These are phyloP conservation scores for Prosapia bicincta DNA, from an alignment of 2,888 invertebrate genomes.

Conservation along the genomic window DNA sequence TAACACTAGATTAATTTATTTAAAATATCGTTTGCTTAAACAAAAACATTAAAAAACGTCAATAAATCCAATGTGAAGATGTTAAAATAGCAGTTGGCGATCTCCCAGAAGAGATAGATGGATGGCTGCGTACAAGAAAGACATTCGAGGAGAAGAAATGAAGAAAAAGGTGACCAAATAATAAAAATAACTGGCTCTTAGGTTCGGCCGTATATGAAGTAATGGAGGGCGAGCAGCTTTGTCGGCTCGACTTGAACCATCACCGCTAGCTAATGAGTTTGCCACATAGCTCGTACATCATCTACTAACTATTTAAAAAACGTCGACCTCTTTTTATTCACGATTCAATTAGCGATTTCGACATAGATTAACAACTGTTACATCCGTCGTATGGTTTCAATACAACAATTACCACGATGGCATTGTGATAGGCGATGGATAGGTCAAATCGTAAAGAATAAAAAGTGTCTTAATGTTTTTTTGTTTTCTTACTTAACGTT, in stretches of 20 bases:
- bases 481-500: too few species aligned
- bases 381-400: background rate
- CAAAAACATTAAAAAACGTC: too few species aligned
- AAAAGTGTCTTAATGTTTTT: too few species aligned
- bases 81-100: background rate
- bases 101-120: background rate
- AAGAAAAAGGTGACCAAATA: conserved; percentile 29
- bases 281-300: conserved; percentile 29
- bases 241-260: conserved; percentile 24
- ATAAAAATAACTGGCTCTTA: conserved; percentile 26
- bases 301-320: conserved; percentile 28
- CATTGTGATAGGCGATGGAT: background rate
- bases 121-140: conserved; percentile 6
- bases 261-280: conserved; percentile 26
- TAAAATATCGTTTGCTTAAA: too few species aligned
- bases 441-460: too few species aligned
- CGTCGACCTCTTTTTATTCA: conserved; percentile 17
- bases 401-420: background rate
- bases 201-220: conserved; percentile 22
- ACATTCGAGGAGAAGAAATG: conserved; percentile 14
- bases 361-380: background rate
- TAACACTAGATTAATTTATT: too few species aligned
- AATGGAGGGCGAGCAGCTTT: conserved; percentile 23
- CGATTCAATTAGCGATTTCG: conserved; percentile 2
- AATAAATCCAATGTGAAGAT: background rate